These are phyloP conservation scores for Hippocampus barbouri DNA, from an alignment of 2,113 vertebrate genomes.

Conservation along the genomic window DNA sequence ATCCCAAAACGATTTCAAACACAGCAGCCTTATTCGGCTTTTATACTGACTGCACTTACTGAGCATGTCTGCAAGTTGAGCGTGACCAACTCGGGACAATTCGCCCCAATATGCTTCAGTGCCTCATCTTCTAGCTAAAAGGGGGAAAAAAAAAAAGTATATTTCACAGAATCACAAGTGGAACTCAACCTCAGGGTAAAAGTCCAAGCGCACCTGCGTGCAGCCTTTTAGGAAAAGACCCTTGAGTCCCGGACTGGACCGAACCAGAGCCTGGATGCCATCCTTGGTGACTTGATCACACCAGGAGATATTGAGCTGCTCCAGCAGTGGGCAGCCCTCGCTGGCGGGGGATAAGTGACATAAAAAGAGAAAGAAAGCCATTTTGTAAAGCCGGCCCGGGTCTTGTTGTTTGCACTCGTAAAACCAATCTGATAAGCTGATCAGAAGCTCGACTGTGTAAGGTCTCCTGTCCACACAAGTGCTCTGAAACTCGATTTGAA, in stretches of 20 bases:
- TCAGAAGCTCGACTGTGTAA: not conserved
- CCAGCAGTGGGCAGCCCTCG: constrained; percentile 94
- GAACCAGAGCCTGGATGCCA: constrained; percentile 92
- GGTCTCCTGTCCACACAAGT: no score
- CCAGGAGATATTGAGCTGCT: constrained; percentile 98
- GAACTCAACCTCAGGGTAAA: not conserved
- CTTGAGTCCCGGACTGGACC: constrained; percentile 87
- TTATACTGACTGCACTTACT: constrained; percentile 72
- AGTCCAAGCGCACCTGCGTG: constrained; percentile 81
- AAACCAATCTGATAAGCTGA: not conserved
- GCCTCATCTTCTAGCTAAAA: constrained; percentile 92
- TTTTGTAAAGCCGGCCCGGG: not conserved
- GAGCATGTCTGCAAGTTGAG: constrained; percentile 95
- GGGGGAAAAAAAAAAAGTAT: not conserved
- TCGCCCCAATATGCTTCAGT: constrained; percentile 90
- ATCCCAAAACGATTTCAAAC: not conserved
- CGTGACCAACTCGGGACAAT: constrained; percentile 94
- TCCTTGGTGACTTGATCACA: constrained; percentile 99
- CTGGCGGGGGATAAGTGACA: constrained; percentile 57
- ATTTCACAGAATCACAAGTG: not conserved
- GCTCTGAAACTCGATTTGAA: no score
- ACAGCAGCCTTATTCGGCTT: not conserved
- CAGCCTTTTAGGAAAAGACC: constrained; percentile 95
- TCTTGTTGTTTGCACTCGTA: not conserved
- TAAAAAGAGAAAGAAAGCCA: not conserved